Base-by-base conservation (phyloP, 1,140 invertebrate species). In the Coboldia fuscipes region DNA sequence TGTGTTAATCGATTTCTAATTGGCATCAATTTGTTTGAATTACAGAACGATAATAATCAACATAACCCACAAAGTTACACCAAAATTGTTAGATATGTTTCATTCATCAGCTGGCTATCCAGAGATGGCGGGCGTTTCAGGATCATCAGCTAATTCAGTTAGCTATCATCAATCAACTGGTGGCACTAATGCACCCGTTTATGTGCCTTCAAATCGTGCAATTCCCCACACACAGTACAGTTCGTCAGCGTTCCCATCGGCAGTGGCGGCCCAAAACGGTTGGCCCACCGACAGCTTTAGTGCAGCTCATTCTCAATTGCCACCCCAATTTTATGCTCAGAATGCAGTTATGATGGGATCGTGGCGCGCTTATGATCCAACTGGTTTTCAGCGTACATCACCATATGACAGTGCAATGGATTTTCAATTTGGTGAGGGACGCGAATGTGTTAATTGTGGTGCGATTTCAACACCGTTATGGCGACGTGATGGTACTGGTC, bases 381-480 rank as follows among this genome's bases (percentile, higher is more conserved):
- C 64, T 9, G 69, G 72, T 2, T 75, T 80, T 47, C 75, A 81
- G 47, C 62, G 75, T 17, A 66, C 68, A 1, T 74, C 74, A 1
- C 73, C 74, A 13, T 82, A 80, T 44, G 77, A 81, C 54, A 70
- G 70, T 39, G 70, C 69, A 22, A 75, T 81, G 70, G 79, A 81
- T 44, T 75, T 75, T 48, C 72, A 71, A 54, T 78, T 78, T 47
- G 75, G 77, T 39, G 86, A 92, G 54, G 84, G 84, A 9, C 67
- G 86, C 33, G 85, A 97, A 57, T 97, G 90, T 55, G 88, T 94
- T 22, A 97, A 97, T 62, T 97, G 92, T 54, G 89, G 89, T 17
- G 88, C 88, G 17, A 90, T 86, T 45, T 86, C 82, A 30, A 96
- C 89, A 3, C 90, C 90, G 7, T 63, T 97, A 29, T 97, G 90